phyloP scores from a whole-genome alignment of 2,888 invertebrate species.

The Allolobophora icterica region DNA sequence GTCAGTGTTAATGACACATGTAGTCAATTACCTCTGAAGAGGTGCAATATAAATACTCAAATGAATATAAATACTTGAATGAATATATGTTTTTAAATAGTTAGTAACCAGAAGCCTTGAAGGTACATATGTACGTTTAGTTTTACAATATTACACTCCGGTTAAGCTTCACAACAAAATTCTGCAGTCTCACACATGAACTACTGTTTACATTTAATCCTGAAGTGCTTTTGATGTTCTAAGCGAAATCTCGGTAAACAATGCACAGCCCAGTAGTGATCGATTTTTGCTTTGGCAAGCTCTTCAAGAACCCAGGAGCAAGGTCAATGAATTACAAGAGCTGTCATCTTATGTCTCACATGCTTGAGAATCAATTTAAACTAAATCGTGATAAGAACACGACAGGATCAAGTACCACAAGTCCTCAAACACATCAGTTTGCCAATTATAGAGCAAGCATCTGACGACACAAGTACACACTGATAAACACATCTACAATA shows the following conservation, averaged over 20 bases:
- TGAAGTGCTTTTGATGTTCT: not conserved
- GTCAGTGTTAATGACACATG: too few relatives aligned
- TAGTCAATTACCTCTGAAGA: too few relatives aligned
- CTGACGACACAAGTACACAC: not conserved
- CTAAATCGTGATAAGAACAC: not conserved
- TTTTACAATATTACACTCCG: not conserved
- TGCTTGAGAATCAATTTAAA: not conserved
- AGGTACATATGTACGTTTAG: too few relatives aligned
- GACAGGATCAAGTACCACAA: not conserved
- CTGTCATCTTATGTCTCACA: not conserved
- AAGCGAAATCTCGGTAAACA: not conserved
- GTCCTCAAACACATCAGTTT: not conserved
- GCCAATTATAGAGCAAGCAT: not conserved
- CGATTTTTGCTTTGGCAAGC: not conserved
- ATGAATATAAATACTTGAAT: too few relatives aligned
- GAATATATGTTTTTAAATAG: too few relatives aligned
- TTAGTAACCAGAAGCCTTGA: too few relatives aligned
- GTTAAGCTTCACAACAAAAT: not conserved
- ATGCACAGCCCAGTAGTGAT: not conserved
- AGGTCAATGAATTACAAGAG: not conserved
- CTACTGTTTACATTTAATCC: not conserved
- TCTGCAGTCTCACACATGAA: not conserved
- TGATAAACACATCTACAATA: not conserved
- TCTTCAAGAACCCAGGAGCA: not conserved
- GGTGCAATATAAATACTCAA: too few relatives aligned